These are phyloP conservation scores for Saccostrea glomerata DNA, from an alignment of 1,140 invertebrate species.

Conservation along the genomic window DNA sequence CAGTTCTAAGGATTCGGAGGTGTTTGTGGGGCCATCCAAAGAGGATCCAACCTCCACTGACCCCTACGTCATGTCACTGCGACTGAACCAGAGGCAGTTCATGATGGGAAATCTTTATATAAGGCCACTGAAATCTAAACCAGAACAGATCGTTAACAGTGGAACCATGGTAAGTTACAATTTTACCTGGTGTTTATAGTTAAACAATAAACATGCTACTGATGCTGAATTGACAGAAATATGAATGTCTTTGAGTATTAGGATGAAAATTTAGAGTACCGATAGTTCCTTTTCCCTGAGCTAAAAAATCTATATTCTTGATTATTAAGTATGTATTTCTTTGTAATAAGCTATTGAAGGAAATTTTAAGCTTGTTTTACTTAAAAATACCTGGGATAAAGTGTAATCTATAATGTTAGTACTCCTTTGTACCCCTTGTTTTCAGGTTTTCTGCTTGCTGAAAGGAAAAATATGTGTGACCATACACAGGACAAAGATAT, in stretches of 20 bases:
- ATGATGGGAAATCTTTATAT: conserved; percentile 60
- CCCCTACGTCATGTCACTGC: conserved; percentile 61
- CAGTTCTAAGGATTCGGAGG: conserved; percentile 47
- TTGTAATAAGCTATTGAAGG: too few relatives aligned
- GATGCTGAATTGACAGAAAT: too few relatives aligned
- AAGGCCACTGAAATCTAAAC: conserved; percentile 60
- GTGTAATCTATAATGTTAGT: too few relatives aligned
- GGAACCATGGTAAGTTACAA: conserved; percentile 61
- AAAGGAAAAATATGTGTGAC: conserved; percentile 66
- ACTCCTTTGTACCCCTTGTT: background rate
- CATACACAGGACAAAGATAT: conserved; percentile 58
- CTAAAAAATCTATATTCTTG: too few relatives aligned
- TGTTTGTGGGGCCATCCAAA: conserved; percentile 55
- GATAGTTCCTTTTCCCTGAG: too few relatives aligned
- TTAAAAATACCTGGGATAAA: too few relatives aligned
- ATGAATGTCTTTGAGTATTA: too few relatives aligned
- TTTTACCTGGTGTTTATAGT: too few relatives aligned
- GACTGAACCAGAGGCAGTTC: conserved; percentile 62
- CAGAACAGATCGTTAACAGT: conserved; percentile 58
- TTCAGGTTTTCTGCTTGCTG: conserved; percentile 60
- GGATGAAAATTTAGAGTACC: too few relatives aligned
- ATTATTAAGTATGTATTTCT: too few relatives aligned
- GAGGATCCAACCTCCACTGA: conserved; percentile 46
- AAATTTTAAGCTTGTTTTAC: too few relatives aligned
- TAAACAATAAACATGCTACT: too few relatives aligned